Conservation (phyloP, 2,888 invertebrate species). For the Plagodis pulveraria region DNA sequence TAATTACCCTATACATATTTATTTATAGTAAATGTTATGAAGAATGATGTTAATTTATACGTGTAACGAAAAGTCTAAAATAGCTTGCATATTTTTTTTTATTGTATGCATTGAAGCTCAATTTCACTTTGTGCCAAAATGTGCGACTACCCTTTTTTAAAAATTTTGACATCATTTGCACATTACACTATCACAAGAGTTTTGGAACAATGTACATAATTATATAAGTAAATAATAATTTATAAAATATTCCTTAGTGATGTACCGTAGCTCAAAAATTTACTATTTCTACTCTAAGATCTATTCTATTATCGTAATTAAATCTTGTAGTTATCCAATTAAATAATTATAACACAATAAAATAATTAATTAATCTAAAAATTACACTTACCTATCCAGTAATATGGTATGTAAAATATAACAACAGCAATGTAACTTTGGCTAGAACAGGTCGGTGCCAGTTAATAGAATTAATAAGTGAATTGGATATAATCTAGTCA, state of each 20-base stretch:
- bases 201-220: constrained; percentile 80
- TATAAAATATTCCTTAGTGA: constrained; percentile 63
- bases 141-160: constrained; percentile 34
- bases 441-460: too few species aligned
- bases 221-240: constrained; percentile 65
- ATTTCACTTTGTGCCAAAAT: constrained; percentile 71
- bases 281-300: constrained; percentile 67
- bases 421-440: too few species aligned
- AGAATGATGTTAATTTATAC: constrained; percentile 35
- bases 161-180: constrained; percentile 46
- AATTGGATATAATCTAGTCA: too few species aligned
- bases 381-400: too few species aligned
- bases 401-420: too few species aligned
- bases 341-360: constrained; percentile 33
- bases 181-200: constrained; percentile 57
- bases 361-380: too few species aligned
- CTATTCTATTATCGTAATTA: constrained; percentile 59
- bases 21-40: constrained; percentile 22
- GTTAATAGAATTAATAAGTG: too few species aligned
- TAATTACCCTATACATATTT: constrained; percentile 29
- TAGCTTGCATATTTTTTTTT: constrained; percentile 57
- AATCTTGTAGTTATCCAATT: constrained; percentile 56
- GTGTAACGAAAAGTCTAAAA: constrained; percentile 50
- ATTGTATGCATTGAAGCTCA: constrained; percentile 65
- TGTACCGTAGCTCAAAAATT: constrained; percentile 76